phyloP scores from a whole-genome alignment of 2,888 invertebrate genomes.

The Muschampia plurimacula region DNA sequence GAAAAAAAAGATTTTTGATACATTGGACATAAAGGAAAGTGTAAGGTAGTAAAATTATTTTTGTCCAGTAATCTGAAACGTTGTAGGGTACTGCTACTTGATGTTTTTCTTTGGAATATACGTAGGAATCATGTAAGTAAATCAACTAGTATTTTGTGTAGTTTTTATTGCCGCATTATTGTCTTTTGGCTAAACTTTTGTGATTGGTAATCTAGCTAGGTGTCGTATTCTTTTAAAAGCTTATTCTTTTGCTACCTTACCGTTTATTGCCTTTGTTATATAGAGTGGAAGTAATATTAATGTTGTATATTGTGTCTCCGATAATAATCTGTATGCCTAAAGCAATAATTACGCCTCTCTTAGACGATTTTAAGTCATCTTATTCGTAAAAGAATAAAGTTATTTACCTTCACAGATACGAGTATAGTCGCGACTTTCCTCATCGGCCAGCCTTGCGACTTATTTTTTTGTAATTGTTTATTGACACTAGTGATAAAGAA shows the following conservation, averaged over 20 bases:
- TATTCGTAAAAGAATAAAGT: slow-evolving; percentile 48
- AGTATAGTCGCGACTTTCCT: slow-evolving; percentile 47
- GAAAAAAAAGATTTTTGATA: slow-evolving; percentile 71
- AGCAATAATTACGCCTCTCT: slow-evolving; percentile 67
- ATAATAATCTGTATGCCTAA: slow-evolving; percentile 62
- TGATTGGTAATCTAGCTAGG: slow-evolving; percentile 25
- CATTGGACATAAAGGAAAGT: slow-evolving; percentile 59
- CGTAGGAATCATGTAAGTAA: slow-evolving; percentile 30
- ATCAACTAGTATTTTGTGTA: slow-evolving; percentile 33
- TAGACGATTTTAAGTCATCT: slow-evolving; percentile 53
- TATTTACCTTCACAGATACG: slow-evolving; percentile 44
- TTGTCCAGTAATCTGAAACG: slow-evolving; percentile 58
- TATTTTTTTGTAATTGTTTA: slow-evolving; percentile 15
- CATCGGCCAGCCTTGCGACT: slow-evolving; percentile 41
- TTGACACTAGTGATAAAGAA: slow-evolving; percentile 19
- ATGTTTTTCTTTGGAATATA: slow-evolving; percentile 26
- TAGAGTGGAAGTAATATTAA: slow-evolving; percentile 39
- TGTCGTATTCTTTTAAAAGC: slow-evolving; percentile 32
- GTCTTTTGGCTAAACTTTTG: slow-evolving; percentile 29
- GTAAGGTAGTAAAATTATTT: slow-evolving; percentile 52
- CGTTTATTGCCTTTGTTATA: slow-evolving; percentile 33
- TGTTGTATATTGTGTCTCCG: slow-evolving; percentile 56
- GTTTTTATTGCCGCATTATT: slow-evolving; percentile 28
- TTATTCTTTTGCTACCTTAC: slow-evolving; percentile 35
- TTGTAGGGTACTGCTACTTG: slow-evolving; percentile 44